Evolutionary conservation across 1,140 invertebrate species (phyloP).

Genomic region (Pemphigus obesinymphae): DNA sequence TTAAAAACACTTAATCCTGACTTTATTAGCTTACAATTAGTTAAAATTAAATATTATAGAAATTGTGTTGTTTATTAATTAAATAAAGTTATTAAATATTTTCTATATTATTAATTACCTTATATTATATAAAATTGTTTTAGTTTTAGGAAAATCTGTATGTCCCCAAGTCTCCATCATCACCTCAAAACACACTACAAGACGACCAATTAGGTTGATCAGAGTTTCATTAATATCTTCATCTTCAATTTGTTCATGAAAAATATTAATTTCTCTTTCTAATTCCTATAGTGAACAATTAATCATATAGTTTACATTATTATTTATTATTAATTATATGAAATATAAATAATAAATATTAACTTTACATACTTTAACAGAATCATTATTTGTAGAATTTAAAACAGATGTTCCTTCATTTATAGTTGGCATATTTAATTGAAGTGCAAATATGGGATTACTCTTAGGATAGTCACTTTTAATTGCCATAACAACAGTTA

Average conservation of each 20-base stretch:
- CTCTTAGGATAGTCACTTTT: conserved; percentile 30
- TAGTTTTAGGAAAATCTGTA: conserved; percentile 32
- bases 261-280: conserved; percentile 32
- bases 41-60: too few relatives aligned
- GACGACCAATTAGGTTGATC: conserved; percentile 19
- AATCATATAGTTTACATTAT: not conserved
- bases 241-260: conserved; percentile 21
- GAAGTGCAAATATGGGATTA: conserved; percentile 24
- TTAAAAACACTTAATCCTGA: too few relatives aligned
- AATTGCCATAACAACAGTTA: conserved; percentile 30
- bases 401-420: conserved; percentile 23
- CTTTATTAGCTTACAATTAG: too few relatives aligned
- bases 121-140: conserved; percentile 32
- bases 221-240: conserved; percentile 16
- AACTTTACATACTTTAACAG: conserved; percentile 7
- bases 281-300: not conserved
- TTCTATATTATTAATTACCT: too few relatives aligned
- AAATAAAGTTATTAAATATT: too few relatives aligned
- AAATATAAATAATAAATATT: not conserved
- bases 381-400: conserved; percentile 31
- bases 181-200: conserved; percentile 25
- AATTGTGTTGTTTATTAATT: too few relatives aligned
- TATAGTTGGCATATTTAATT: conserved; percentile 27
- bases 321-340: not conserved
- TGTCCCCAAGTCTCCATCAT: conserved; percentile 39